Conservation (phyloP, 2,113 vertebrate species). For the Dipodomys merriami region DNA sequence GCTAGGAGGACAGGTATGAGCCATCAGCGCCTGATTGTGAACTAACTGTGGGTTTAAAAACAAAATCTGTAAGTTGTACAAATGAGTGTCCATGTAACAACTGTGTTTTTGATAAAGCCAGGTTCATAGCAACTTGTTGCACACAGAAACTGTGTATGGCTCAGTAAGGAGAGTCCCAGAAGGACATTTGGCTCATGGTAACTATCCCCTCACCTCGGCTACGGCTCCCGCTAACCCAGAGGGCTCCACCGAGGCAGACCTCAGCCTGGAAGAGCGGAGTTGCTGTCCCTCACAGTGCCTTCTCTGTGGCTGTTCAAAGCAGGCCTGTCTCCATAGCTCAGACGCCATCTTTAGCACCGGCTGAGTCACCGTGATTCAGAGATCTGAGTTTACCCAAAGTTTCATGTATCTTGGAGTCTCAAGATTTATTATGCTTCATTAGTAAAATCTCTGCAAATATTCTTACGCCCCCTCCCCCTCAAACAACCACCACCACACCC, state of each 20-base stretch:
- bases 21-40: too few relatives aligned
- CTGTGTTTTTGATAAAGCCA: conserved; percentile 74
- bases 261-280: accelerated
- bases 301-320: not conserved
- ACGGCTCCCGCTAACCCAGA: not conserved
- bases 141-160: not conserved
- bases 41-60: too few relatives aligned
- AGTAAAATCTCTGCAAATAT: not conserved
- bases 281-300: not conserved
- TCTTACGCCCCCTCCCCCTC: too few relatives aligned
- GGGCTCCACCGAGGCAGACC: not conserved
- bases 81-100: too few relatives aligned
- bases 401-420: not conserved
- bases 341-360: not conserved
- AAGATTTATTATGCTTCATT: not conserved
- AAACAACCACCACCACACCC: too few relatives aligned
- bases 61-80: too few relatives aligned
- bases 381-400: too few relatives aligned
- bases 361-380: not conserved
- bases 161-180: not conserved
- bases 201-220: not conserved
- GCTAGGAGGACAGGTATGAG: too few relatives aligned
- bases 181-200: too few relatives aligned
- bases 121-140: not conserved
- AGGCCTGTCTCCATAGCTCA: not conserved